Evolutionary conservation across 2,888 invertebrate genomes (phyloP).

Genomic region (Copidosoma aretas): DNA sequence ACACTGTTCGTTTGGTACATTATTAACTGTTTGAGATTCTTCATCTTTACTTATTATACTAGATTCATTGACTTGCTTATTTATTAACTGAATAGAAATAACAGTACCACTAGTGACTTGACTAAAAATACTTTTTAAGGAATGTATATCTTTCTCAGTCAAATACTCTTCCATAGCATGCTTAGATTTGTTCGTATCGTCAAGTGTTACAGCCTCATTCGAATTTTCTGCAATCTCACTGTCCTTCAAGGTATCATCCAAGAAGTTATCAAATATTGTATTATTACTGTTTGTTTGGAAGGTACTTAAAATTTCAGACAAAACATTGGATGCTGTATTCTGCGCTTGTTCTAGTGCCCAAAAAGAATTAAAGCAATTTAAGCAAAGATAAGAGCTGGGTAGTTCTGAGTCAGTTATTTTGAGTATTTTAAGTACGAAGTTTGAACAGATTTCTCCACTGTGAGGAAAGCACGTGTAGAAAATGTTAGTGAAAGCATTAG

Average conservation of each 20-base stretch:
- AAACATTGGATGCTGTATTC: slow-evolving; percentile 49
- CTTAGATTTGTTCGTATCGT: slow-evolving; percentile 11
- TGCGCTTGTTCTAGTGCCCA: slow-evolving; percentile 54
- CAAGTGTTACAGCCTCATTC: not conserved
- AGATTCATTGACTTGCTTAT: slow-evolving; percentile 11
- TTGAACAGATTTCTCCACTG: slow-evolving; percentile 47
- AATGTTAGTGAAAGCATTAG: slow-evolving; percentile 48
- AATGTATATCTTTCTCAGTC: slow-evolving; percentile 14
- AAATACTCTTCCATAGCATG: slow-evolving; percentile 11
- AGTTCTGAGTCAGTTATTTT: slow-evolving; percentile 41
- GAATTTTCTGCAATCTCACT: slow-evolving; percentile 8
- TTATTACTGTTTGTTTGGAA: slow-evolving; percentile 42
- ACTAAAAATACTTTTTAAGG: slow-evolving; percentile 11
- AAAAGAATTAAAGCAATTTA: slow-evolving; percentile 52
- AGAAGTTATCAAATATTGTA: slow-evolving; percentile 6
- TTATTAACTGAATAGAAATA: slow-evolving; percentile 19
- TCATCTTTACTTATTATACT: slow-evolving; percentile 7
- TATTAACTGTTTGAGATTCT: not conserved
- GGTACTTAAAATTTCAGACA: slow-evolving; percentile 50
- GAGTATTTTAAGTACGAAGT: slow-evolving; percentile 48
- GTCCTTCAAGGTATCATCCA: not conserved
- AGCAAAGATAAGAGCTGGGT: slow-evolving; percentile 49
- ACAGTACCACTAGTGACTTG: slow-evolving; percentile 24
- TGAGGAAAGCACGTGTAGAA: slow-evolving; percentile 49
- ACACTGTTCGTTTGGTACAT: not conserved